Percentiles rank a stretch among this genome's conserved stretches.
phyloP scores from a whole-genome alignment of 2,888 invertebrate genomes.

The Hyles lineata region DNA sequence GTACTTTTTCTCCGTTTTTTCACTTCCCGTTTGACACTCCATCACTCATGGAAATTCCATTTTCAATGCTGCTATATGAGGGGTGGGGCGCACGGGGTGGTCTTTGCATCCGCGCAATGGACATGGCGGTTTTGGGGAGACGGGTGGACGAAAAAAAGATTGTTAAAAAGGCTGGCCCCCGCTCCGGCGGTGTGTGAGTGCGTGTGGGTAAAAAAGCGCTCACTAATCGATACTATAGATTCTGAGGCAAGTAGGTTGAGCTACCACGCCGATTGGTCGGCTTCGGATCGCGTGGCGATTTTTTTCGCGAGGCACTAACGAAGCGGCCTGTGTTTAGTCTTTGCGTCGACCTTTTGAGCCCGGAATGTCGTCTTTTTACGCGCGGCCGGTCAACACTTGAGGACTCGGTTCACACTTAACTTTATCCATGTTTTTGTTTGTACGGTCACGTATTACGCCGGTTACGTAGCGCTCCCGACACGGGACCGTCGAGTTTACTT shows the following conservation, averaged over 20 bases:
- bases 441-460: conserved; percentile 31
- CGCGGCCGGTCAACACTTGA: conserved; percentile 64
- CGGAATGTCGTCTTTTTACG: conserved; percentile 62
- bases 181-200: conserved; percentile 79
- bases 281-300: conserved; percentile 59
- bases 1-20: conserved; percentile 83
- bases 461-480: conserved; percentile 14
- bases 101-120: conserved; percentile 84
- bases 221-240: conserved; percentile 85
- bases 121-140: conserved; percentile 81
- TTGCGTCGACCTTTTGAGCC: conserved; percentile 72
- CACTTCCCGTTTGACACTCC: conserved; percentile 84
- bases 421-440: conserved; percentile 60
- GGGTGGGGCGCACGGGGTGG: conserved; percentile 74
- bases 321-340: conserved; percentile 75
- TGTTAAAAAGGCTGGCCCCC: conserved; percentile 84
- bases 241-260: conserved; percentile 83
- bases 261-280: conserved; percentile 72
- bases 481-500: neutral
- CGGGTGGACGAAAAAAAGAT: conserved; percentile 83
- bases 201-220: conserved; percentile 82
- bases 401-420: conserved; percentile 75
- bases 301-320: conserved; percentile 74
- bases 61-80: conserved; percentile 82
- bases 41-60: conserved; percentile 86